These are phyloP conservation scores for Porites rus DNA, from an alignment of 92 coral and sea anemone genomes.

Conservation along the genomic window DNA sequence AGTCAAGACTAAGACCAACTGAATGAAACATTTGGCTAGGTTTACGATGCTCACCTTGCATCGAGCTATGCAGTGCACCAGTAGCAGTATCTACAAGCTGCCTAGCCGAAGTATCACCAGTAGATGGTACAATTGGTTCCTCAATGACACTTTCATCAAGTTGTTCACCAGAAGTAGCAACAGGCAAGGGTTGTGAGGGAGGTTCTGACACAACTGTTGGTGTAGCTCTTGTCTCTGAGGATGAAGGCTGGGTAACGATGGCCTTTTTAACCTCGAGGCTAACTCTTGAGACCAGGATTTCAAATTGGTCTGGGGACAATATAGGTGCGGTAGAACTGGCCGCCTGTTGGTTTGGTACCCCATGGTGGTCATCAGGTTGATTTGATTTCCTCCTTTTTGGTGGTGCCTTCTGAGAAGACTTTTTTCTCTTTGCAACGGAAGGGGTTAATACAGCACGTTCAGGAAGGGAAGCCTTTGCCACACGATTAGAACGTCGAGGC, in stretches of 20 bases:
- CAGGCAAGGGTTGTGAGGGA: background rate
- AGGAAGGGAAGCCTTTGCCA: too few relatives aligned
- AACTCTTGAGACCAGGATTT: background rate
- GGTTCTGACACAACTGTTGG: background rate
- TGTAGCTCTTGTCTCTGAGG: background rate
- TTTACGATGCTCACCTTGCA: constrained; percentile 30
- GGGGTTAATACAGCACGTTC: too few relatives aligned
- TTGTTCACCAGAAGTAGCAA: too few relatives aligned
- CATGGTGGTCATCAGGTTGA: background rate
- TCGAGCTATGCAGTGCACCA: background rate
- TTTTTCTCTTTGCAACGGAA: too few relatives aligned
- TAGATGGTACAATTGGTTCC: constrained; percentile 14
- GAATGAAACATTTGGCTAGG: constrained; percentile 36
- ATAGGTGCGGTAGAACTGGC: background rate
- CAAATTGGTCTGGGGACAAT: background rate
- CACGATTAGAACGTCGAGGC: too few relatives aligned
- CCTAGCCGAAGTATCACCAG: background rate
- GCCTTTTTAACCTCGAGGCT: background rate
- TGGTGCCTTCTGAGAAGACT: too few relatives aligned
- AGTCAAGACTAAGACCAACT: constrained; percentile 24
- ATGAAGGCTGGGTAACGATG: background rate
- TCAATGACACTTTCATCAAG: background rate
- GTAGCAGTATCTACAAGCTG: constrained; percentile 16
- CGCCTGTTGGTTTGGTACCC: background rate
- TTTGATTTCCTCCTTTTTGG: background rate